Evolutionary conservation across 2,797 vertebrate species (phyloP).

Genomic region (Rhinoraja longicauda): DNA sequence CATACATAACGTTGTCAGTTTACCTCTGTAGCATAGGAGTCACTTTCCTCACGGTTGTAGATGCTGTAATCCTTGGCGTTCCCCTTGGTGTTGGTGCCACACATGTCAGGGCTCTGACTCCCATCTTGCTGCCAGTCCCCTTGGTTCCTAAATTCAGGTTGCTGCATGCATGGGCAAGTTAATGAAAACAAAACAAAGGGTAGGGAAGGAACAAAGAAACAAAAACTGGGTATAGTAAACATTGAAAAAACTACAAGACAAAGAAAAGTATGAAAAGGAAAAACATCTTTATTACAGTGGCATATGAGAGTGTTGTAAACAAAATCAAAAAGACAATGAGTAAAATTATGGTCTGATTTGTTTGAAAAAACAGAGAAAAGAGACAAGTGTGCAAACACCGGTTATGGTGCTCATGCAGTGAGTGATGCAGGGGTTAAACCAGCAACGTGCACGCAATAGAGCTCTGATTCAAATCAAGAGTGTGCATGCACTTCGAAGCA

Average conservation of each 20-base stretch:
- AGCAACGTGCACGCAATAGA: conserved; percentile 74
- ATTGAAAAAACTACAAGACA: conserved; percentile 72
- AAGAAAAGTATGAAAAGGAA: conserved; percentile 85
- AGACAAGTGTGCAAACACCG: conserved; percentile 61
- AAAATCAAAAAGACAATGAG: conserved; percentile 75
- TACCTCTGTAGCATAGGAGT: conserved; percentile 71
- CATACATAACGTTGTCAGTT: background rate
- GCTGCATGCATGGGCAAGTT: conserved; percentile 75
- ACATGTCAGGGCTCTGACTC: conserved; percentile 50
- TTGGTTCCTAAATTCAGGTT: conserved; percentile 86
- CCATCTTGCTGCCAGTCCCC: conserved; percentile 60
- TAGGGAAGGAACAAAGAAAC: conserved; percentile 53
- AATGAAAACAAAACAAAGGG: conserved; percentile 58
- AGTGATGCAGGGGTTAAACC: conserved; percentile 51
- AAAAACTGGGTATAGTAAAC: conserved; percentile 63
- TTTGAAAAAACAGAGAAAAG: conserved; percentile 51
- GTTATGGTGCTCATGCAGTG: conserved; percentile 75
- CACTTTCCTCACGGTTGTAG: conserved; percentile 62
- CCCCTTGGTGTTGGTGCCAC: conserved; percentile 56
- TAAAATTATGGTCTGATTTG: conserved; percentile 71
- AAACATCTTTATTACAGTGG: conserved; percentile 76
- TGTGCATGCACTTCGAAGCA: conserved; percentile 50
- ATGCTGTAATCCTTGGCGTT: conserved; percentile 61
- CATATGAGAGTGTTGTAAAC: conserved; percentile 71
- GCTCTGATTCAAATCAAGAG: conserved; percentile 55